These are phyloP conservation scores for Drosophila melanogaster DNA, from an alignment of 1,140 invertebrate genomes.

Conservation along the genomic window Release_6_plus_ISO1_MT NT_033777.3:27962001-27962500, in stretches of 20 bases:
- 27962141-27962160: constrained; percentile 6
- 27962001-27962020: not conserved
- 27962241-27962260: constrained; percentile 15
- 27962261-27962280: constrained; percentile 30
- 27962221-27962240: constrained; percentile 9
- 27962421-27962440: not conserved
- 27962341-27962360: constrained; percentile 5
- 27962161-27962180: not conserved
- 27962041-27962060: constrained; percentile 42
- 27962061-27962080: constrained; percentile 67
- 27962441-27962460: not conserved
- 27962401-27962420: constrained; percentile 7
- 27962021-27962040: not conserved
- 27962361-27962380: not conserved
- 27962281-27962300: constrained; percentile 53
- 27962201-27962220: not conserved
- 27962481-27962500: not conserved
- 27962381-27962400: constrained; percentile 1
- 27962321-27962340: constrained; percentile 18
- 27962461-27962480: not conserved
- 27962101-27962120: constrained; percentile 36
- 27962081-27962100: constrained; percentile 37
- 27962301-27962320: constrained; percentile 8
- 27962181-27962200: constrained; percentile 9
- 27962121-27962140: not conserved